Conservation (phyloP, 2,888 invertebrate genomes). For the Ferrisia virgata region DNA sequence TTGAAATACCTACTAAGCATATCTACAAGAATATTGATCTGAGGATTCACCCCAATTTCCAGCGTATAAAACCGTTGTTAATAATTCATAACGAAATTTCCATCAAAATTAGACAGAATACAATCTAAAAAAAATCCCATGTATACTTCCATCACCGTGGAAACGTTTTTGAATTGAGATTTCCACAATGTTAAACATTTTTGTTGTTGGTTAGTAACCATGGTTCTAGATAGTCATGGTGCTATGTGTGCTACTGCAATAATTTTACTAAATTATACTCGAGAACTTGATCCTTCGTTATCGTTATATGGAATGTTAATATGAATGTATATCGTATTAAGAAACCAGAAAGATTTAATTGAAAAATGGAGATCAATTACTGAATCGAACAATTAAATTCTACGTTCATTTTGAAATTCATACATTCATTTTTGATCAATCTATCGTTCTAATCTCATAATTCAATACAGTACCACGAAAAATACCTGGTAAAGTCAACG, state of each 20-base stretch:
- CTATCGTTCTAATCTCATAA: too few species aligned
- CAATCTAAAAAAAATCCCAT: constrained; percentile 6
- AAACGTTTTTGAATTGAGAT: constrained; percentile 25
- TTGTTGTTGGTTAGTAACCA: constrained; percentile 31
- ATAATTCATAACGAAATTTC: constrained; percentile 19
- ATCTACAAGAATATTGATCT: not conserved
- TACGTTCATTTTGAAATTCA: too few species aligned
- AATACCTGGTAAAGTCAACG: too few species aligned
- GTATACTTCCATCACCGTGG: constrained; percentile 32
- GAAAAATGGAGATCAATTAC: too few species aligned
- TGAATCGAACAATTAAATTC: too few species aligned
- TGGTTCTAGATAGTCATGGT: not conserved
- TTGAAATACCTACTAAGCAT: not conserved
- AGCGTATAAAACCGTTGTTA: not conserved
- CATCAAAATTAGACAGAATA: constrained; percentile 5
- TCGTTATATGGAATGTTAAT: too few species aligned
- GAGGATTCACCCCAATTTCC: not conserved
- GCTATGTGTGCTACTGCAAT: not conserved
- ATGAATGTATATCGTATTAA: not conserved
- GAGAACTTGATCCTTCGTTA: not conserved
- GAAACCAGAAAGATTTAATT: too few species aligned
- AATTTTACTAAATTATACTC: not conserved
- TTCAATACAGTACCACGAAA: too few species aligned
- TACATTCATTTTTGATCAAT: too few species aligned
- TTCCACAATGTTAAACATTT: constrained; percentile 16